Percentiles rank a stretch among this genome's conserved stretches.
phyloP scores from a whole-genome alignment of 2,888 invertebrate species.

The Xestia c-nigrum region DNA sequence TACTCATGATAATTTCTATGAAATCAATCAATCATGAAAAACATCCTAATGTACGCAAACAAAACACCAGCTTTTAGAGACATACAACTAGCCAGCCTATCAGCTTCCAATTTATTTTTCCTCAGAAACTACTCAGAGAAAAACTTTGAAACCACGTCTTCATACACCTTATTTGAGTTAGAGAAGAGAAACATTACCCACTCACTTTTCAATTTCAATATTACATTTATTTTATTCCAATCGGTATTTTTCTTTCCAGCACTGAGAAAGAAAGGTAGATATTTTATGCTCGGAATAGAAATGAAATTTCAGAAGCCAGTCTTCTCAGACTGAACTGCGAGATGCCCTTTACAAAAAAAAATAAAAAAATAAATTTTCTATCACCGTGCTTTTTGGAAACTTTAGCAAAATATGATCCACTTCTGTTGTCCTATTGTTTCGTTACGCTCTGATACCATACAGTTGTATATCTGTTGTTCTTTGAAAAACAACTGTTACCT shows the following conservation, averaged over 20 bases:
- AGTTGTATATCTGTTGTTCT: background rate
- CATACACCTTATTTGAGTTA: background rate
- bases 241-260: constrained; percentile 20
- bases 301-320: too few relatives aligned
- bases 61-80: background rate
- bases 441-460: too few relatives aligned
- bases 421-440: background rate
- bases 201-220: constrained; percentile 30
- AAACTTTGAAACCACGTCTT: constrained; percentile 17
- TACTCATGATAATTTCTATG: background rate
- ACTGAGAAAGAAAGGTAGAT: background rate
- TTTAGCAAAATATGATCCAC: constrained; percentile 18
- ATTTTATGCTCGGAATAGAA: constrained; percentile 1
- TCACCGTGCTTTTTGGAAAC: background rate
- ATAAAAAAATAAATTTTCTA: too few relatives aligned
- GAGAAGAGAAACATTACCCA: constrained; percentile 21
- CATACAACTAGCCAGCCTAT: background rate
- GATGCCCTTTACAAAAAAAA: too few relatives aligned
- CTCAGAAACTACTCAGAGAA: constrained; percentile 3
- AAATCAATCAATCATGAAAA: too few relatives aligned
- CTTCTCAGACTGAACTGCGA: too few relatives aligned
- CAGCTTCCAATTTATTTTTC: background rate
- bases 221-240: constrained; percentile 2
- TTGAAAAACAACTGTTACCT: background rate
- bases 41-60: background rate